phyloP scores from a whole-genome alignment of 2,113 vertebrate species.

The Burhinus bistriatus region DNA sequence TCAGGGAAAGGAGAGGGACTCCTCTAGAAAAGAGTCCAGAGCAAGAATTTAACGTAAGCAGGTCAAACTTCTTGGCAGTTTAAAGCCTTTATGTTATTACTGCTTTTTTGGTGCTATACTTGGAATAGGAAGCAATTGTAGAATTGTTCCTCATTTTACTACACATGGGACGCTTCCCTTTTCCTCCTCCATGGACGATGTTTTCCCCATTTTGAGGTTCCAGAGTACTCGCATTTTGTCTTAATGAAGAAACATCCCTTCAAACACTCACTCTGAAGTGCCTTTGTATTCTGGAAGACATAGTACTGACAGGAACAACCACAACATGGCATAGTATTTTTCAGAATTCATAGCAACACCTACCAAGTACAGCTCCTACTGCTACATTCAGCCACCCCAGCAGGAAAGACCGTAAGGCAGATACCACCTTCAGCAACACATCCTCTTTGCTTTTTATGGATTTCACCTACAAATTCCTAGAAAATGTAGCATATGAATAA shows the following conservation, averaged over 20 bases:
- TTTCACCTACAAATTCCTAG: conserved; percentile 32
- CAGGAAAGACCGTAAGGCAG: background rate
- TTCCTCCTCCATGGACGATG: background rate
- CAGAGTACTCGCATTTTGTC: background rate
- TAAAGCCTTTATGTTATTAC: background rate
- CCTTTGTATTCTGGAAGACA: background rate
- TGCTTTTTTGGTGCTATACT: background rate
- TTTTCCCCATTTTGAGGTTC: background rate
- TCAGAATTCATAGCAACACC: conserved; percentile 7
- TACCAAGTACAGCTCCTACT: background rate
- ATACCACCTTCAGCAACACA: background rate
- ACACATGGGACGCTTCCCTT: background rate
- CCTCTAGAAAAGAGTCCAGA: background rate
- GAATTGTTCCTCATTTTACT: background rate
- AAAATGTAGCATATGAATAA: background rate
- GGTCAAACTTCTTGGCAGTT: background rate
- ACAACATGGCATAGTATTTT: background rate
- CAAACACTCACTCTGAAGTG: background rate
- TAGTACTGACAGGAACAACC: background rate
- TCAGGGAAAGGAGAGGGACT: background rate
- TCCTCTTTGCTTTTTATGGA: background rate
- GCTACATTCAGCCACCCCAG: background rate
- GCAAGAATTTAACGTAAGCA: background rate
- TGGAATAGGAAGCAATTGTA: background rate
- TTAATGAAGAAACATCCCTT: background rate